Conservation (phyloP, 2,888 invertebrate genomes). For the Erynnis tages region DNA sequence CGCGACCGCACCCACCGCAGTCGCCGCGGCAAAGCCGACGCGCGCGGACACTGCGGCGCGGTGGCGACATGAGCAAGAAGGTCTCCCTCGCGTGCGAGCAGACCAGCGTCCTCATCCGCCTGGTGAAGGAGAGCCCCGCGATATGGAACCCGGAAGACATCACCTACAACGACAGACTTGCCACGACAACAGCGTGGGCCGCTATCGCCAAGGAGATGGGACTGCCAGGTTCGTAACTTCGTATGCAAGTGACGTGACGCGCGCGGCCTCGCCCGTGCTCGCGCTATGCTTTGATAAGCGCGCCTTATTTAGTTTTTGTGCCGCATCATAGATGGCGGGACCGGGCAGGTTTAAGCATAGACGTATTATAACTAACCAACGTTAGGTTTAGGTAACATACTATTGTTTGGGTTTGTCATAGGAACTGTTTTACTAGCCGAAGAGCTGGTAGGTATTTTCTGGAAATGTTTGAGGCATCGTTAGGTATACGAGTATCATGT, state of each 20-base stretch:
- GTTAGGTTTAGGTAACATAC: no score
- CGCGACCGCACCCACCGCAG: conserved; percentile 26
- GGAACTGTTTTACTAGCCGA: no score
- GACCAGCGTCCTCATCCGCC: conserved; percentile 39
- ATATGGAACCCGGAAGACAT: conserved; percentile 49
- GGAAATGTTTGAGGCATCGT: no score
- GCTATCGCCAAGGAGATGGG: conserved; percentile 40
- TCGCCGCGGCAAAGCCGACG: conserved; percentile 29
- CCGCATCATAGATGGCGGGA: conserved; percentile 5
- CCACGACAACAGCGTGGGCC: conserved; percentile 44
- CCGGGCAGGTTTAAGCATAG: background rate
- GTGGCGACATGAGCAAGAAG: background rate
- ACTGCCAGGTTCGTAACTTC: conserved; percentile 41
- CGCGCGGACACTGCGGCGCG: conserved; percentile 20
- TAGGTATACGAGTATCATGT: no score
- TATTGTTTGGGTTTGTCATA: no score
- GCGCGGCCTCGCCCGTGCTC: background rate
- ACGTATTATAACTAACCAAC: no score
- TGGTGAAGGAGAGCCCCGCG: conserved; percentile 44
- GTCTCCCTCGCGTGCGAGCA: background rate
- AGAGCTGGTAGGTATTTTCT: no score
- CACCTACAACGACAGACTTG: conserved; percentile 44
- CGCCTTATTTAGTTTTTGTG: background rate
- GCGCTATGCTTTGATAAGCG: background rate
- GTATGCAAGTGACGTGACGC: background rate